Base-by-base conservation (phyloP, 2,113 vertebrate genomes). In the Channa maculata region DNA sequence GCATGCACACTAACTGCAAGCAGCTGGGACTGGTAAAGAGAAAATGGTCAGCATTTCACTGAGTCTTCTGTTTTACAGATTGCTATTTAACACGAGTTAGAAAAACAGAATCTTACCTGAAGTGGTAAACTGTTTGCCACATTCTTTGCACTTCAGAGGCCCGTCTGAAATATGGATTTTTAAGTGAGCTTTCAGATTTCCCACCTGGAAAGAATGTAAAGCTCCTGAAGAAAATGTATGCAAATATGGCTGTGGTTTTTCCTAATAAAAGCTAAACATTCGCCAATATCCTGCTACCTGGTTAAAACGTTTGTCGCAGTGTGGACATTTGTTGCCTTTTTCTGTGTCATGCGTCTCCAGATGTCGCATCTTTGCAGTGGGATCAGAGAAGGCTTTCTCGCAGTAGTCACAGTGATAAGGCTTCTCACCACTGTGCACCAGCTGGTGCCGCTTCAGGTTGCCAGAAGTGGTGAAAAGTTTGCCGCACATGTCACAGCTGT, bases 111-210 rank as follows among this genome's bases (percentile, higher is more conserved):
- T 69, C 87, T 84, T 93, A 99, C 98, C 98, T 94, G 98, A 99
- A 0, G 98, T 99, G 83, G 97, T 99, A 91, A 99, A 99, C 94
- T 98, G 98, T 86, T 99, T 99, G 68, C 98, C 97, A 0, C 98
- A 99, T 76, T 98, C 97, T 51, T 96, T 96, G 80, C 97, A 99
- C 87, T 98, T 99, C 13, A 99, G 95, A 24, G 98, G 98, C 39
- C 98, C 97, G 0, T 99, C 97, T 0, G 96, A 79, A 0, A 99
- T 98, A 81, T 98, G 97, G 67, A 99, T 97, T 91, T 99, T 99
- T 83, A 98, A 75, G 74, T 99, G 98, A 75, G 98, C 97, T 90
- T 97, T 99, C 66, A 99, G 90, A 77, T 99, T 99, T 70, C 98
- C 98, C 46, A 96, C 60, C 98, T 99, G 81, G 43, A 55, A 12